Conservation (phyloP, 2,888 invertebrate species). For the Villa cingulata region DNA sequence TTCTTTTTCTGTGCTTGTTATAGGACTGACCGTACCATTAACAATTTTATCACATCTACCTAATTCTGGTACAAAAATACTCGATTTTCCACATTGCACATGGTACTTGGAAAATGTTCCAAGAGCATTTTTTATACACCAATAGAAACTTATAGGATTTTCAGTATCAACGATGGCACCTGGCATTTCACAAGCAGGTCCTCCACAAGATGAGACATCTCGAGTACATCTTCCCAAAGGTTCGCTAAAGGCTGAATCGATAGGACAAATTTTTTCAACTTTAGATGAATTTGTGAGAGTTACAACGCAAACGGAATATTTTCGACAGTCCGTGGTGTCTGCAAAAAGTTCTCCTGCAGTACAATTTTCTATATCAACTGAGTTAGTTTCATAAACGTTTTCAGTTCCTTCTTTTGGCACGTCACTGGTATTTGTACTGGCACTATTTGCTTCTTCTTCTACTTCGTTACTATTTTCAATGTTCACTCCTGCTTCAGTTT, state of each 20-base stretch:
- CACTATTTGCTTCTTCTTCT: not conserved
- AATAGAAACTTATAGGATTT: slow-evolving; percentile 11
- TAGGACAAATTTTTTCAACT: slow-evolving; percentile 10
- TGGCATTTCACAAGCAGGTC: slow-evolving; percentile 5
- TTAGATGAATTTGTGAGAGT: slow-evolving; percentile 1
- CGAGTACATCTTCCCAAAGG: slow-evolving; percentile 11
- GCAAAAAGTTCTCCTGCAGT: slow-evolving; percentile 10
- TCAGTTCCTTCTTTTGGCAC: not conserved
- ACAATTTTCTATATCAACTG: slow-evolving; percentile 2
- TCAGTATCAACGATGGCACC: slow-evolving; percentile 12
- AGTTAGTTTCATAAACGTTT: not conserved
- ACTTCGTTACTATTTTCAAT: not conserved
- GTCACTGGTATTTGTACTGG: no score
- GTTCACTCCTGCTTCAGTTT: not conserved
- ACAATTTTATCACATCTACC: slow-evolving; percentile 7
- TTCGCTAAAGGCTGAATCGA: slow-evolving; percentile 11
- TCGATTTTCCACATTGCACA: slow-evolving; percentile 9
- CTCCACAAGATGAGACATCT: slow-evolving; percentile 12
- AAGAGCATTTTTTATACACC: slow-evolving; percentile 11
- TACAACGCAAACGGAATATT: slow-evolving; percentile 10
- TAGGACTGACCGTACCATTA: not conserved
- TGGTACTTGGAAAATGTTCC: slow-evolving; percentile 15
- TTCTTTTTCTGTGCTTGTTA: not conserved
- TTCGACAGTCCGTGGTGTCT: slow-evolving; percentile 7
- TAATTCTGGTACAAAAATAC: slow-evolving; percentile 6